phyloP scores from a whole-genome alignment of 2,888 invertebrate genomes.

The Ecdyonurus torrentis region DNA sequence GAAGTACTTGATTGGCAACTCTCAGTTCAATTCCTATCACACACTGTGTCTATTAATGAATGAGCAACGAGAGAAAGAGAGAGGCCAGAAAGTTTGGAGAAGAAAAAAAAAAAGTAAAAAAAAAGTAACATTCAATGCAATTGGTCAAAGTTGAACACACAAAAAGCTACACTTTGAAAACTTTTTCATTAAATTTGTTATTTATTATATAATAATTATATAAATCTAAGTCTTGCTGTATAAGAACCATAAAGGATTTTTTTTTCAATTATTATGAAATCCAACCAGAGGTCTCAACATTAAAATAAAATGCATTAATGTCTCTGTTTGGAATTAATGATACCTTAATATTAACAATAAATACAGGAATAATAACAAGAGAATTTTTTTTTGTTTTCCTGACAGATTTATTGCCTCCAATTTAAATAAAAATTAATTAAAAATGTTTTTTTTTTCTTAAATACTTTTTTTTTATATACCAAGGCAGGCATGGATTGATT shows the following conservation, averaged over 20 bases:
- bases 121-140: background rate
- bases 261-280: background rate
- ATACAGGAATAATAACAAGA: background rate
- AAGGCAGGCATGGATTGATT: slow-evolving; percentile 4
- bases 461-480: background rate
- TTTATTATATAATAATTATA: no score
- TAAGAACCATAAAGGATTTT: background rate
- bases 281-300: background rate
- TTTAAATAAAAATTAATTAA: background rate
- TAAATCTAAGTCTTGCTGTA: background rate
- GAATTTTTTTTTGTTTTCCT: background rate
- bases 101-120: no score
- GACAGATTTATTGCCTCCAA: background rate
- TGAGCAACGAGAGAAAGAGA: background rate
- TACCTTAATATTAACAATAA: background rate
- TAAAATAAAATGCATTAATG: background rate
- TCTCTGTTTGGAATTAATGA: background rate
- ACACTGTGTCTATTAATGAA: background rate
- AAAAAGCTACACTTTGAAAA: background rate
- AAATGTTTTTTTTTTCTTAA: background rate
- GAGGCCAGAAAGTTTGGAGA: background rate
- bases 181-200: background rate
- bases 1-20: background rate
- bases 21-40: background rate
- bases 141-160: background rate